Conservation (phyloP, 2,888 invertebrate species). For the Malthinus seriepunctatus region DNA sequence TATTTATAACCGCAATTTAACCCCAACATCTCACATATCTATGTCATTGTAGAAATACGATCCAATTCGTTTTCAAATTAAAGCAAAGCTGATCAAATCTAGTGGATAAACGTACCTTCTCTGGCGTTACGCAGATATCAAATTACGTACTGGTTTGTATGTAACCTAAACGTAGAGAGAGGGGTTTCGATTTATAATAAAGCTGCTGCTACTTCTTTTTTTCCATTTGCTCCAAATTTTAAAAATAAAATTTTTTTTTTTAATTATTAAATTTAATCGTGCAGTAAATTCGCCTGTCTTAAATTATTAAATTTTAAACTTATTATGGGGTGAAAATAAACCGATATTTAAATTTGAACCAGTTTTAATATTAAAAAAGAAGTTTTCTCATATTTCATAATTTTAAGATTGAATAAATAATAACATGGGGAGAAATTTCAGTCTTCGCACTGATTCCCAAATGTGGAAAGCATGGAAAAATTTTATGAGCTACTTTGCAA, state of each 20-base stretch:
- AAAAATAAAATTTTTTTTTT: not conserved
- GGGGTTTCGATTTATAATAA: not conserved
- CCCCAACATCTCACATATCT: slow-evolving; percentile 19
- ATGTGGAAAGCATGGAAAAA: too few relatives aligned
- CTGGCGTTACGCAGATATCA: slow-evolving; percentile 19
- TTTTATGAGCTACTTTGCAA: too few relatives aligned
- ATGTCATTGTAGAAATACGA: slow-evolving; percentile 21
- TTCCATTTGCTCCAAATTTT: not conserved
- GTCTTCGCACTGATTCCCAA: too few relatives aligned
- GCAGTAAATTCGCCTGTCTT: too few relatives aligned
- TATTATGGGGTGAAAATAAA: too few relatives aligned
- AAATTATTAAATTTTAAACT: too few relatives aligned
- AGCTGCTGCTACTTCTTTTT: not conserved
- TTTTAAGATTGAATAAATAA: too few relatives aligned
- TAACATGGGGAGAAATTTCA: too few relatives aligned
- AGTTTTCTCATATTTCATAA: too few relatives aligned
- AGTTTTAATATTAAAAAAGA: too few relatives aligned
- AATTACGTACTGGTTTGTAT: slow-evolving; percentile 16
- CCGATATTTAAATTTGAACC: too few relatives aligned
- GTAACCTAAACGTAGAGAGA: not conserved
- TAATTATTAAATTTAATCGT: too few relatives aligned
- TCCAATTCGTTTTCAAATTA: slow-evolving; percentile 46
- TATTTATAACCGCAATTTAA: slow-evolving; percentile 4
- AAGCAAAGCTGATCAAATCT: slow-evolving; percentile 55
- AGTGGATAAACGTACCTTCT: slow-evolving; percentile 47